Conservation (phyloP, 37 sponge, comb jelly and placozoan species). For the Sycon ciliatum region DNA sequence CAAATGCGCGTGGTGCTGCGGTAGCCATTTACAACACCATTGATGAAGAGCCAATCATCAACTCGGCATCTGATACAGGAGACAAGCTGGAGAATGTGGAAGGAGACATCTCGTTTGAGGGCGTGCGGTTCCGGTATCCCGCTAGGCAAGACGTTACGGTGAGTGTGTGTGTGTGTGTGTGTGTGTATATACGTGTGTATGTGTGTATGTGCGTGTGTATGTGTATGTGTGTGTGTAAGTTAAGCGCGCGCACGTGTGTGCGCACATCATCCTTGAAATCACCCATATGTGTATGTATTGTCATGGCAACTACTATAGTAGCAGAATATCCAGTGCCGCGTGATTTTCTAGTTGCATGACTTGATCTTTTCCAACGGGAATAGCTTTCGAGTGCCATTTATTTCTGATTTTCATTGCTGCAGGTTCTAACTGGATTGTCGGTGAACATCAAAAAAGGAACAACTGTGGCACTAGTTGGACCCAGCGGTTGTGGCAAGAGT, state of each 20-base stretch:
- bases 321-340: too few relatives aligned
- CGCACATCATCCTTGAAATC: too few relatives aligned
- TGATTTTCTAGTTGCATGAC: too few relatives aligned
- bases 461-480: slow-evolving; percentile 69
- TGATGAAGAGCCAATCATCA: slow-evolving; percentile 72
- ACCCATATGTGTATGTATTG: too few relatives aligned
- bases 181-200: not conserved
- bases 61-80: slow-evolving; percentile 44
- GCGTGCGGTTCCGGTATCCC: slow-evolving; percentile 73
- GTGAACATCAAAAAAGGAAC: slow-evolving; percentile 42
- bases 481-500: slow-evolving; percentile 79
- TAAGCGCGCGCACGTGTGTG: slow-evolving; percentile 46
- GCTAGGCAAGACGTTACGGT: slow-evolving; percentile 63
- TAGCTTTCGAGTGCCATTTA: not conserved
- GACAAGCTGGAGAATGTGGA: slow-evolving; percentile 35
- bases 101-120: slow-evolving; percentile 62
- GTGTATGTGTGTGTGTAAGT: not conserved
- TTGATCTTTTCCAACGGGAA: too few relatives aligned
- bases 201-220: not conserved
- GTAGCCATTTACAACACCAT: too few relatives aligned
- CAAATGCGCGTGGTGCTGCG: slow-evolving; percentile 47
- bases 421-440: slow-evolving; percentile 45
- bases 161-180: not conserved
- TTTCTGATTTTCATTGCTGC: not conserved
- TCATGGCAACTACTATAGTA: too few relatives aligned